Conservation (phyloP, 2,888 invertebrate species). For the Rhingia campestris region DNA sequence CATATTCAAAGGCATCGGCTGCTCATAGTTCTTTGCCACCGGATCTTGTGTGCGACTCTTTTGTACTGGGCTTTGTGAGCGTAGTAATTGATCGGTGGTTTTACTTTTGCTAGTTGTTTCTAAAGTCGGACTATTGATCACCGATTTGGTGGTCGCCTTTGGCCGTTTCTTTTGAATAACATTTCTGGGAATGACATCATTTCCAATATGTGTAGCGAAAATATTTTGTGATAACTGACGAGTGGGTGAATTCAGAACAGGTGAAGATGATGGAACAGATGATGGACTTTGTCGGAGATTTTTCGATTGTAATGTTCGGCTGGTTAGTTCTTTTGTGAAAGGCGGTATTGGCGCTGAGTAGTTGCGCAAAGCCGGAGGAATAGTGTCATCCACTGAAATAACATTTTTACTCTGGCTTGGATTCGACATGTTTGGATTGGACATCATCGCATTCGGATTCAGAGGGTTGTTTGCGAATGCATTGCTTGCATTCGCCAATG, state of each 20-base stretch:
- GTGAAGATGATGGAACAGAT: slow-evolving; percentile 18
- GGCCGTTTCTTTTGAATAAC: slow-evolving; percentile 34
- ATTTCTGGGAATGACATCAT: slow-evolving; percentile 43
- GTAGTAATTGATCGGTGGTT: slow-evolving; percentile 21
- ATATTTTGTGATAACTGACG: slow-evolving; percentile 46
- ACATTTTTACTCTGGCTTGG: slow-evolving; percentile 41
- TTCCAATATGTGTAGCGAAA: slow-evolving; percentile 19
- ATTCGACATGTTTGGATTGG: slow-evolving; percentile 39
- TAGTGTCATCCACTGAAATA: slow-evolving; percentile 32
- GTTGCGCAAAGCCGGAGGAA: slow-evolving; percentile 39
- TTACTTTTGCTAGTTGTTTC: slow-evolving; percentile 18
- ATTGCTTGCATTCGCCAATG: slow-evolving; percentile 26
- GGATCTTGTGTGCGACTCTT: slow-evolving; percentile 26
- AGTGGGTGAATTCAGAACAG: slow-evolving; percentile 28
- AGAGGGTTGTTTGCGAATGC: slow-evolving; percentile 33
- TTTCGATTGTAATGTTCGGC: slow-evolving; percentile 38
- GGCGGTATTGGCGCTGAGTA: slow-evolving; percentile 42
- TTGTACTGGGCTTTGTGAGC: slow-evolving; percentile 48
- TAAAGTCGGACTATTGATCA: not conserved
- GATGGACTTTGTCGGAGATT: slow-evolving; percentile 34
- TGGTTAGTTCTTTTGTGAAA: slow-evolving; percentile 44
- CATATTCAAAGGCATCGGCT: slow-evolving; percentile 72
- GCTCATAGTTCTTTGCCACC: slow-evolving; percentile 24
- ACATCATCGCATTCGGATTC: slow-evolving; percentile 36
- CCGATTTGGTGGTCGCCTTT: slow-evolving; percentile 17